Evolutionary conservation across 2,888 invertebrate species (phyloP).

Genomic region (Anarsia innoxiella): DNA sequence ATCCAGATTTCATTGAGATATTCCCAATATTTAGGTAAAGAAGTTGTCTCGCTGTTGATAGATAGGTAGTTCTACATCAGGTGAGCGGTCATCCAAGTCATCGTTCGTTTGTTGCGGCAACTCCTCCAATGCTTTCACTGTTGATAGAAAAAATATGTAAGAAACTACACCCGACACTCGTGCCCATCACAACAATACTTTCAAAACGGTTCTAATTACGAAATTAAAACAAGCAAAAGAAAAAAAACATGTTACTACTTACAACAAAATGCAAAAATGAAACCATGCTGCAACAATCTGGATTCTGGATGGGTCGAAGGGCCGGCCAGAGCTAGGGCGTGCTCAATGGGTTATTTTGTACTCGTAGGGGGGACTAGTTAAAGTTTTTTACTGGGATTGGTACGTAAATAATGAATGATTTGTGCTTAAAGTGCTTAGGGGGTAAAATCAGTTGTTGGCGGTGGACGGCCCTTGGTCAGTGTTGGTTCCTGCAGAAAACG

Average conservation of each 20-base stretch:
- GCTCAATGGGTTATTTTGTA: no score
- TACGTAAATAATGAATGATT: no score
- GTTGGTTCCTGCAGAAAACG: conserved; percentile 68
- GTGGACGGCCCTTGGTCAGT: conserved; percentile 63
- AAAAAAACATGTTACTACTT: conserved; percentile 51
- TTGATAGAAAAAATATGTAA: conserved; percentile 19
- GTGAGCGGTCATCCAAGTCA: conserved; percentile 83
- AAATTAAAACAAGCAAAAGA: conserved; percentile 30
- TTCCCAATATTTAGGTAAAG: conserved; percentile 4
- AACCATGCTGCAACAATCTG: conserved; percentile 67
- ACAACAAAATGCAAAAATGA: conserved; percentile 71
- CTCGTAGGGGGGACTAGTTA: no score
- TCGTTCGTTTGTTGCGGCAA: conserved; percentile 76
- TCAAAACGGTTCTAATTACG: conserved; percentile 20
- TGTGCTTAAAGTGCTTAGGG: neutral
- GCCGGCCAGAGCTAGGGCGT: conserved; percentile 36
- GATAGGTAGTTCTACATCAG: conserved; percentile 85
- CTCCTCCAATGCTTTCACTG: conserved; percentile 86
- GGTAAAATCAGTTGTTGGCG: conserved; percentile 44
- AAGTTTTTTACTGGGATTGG: no score
- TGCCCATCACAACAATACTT: neutral
- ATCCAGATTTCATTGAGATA: no score
- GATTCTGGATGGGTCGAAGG: conserved; percentile 42
- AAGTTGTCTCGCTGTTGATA: conserved; percentile 92
- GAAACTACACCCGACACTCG: conserved; percentile 7